Base-by-base conservation (phyloP, 2,797 vertebrate genomes). In the Catamblyrhynchus diadema region DNA sequence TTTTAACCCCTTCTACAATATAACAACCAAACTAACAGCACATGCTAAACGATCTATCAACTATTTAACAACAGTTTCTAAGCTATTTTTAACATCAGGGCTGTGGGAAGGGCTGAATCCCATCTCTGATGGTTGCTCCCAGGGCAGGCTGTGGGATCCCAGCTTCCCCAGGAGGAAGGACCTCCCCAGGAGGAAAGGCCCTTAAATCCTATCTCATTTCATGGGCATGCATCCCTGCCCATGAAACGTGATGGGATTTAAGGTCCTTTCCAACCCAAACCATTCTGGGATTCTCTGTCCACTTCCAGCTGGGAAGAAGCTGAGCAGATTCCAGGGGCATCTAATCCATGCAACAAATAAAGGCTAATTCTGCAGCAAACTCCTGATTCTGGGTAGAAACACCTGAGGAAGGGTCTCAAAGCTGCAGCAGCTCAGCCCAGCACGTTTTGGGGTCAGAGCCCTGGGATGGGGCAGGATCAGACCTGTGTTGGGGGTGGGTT, bases 381-480 rank as follows among this genome's bases (percentile, higher is more conserved):
- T 22, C 42, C 22, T 10, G 8, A 4, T 57, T 65, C 2, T 2
- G 53, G 45, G 1, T 30, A 2, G n/a, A 9, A 81, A 83, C 17
- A 25, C 19, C 4, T 7, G 0, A 39, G 33, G 9, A 75, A 45
- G 6, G 0, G 8, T 21, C 60, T 30, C 39, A 47, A 23, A 62
- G 48, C 74, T 47, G 44, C 41, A 51, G 32, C 61, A 33, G 60
- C 47, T 78, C 65, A 44, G 73, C 16, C 56, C 7, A 1, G 14
- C 1, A 4, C 0, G 0, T 17, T 32, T 0, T 0, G 0, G 51
- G 15, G 8, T 16, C 72, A 16, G 78, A 70, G 33, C 25, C n/a
- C 27, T 13, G 86, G 64, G 37, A 33, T 35, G 62, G 25, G 14
- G 18, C 32, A 41, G 81, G 57, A 32, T 10, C 1, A 5, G 24